Conservation (phyloP, 2,888 invertebrate genomes). For the Crematogaster levior region DNA sequence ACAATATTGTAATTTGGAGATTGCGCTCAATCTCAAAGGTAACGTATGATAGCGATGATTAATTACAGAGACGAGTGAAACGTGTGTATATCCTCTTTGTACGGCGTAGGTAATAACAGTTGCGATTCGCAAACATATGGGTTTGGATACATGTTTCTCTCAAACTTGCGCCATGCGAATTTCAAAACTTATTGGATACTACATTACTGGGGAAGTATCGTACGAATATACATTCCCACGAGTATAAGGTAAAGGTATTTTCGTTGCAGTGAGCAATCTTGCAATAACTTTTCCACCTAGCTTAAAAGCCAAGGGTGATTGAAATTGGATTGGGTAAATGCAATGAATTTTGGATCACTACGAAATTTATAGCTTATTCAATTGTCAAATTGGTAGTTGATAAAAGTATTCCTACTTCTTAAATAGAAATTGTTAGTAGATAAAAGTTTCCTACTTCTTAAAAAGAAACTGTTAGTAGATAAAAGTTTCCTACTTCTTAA, state of each 20-base stretch:
- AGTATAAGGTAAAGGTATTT: conserved; percentile 26
- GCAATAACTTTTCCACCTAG: neutral
- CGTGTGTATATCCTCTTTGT: neutral
- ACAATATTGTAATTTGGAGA: neutral
- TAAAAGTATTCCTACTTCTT: no score
- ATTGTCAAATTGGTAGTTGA: no score
- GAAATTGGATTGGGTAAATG: neutral
- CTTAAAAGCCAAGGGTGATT: neutral
- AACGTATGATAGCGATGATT: neutral
- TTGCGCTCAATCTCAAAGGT: neutral
- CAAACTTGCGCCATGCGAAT: neutral
- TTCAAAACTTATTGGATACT: conserved; percentile 17
- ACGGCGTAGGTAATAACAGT: neutral
- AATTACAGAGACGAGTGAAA: neutral
- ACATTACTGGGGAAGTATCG: conserved; percentile 26
- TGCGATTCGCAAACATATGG: neutral
- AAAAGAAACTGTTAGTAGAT: no score
- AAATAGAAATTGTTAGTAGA: no score
- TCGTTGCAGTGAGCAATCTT: neutral
- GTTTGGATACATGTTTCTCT: neutral
- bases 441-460: no score
- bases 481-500: neutral
- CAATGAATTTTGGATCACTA: neutral
- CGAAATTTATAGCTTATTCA: neutral
- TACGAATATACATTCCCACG: conserved; percentile 40